Evolutionary conservation across 2,888 invertebrate genomes (phyloP).

Genomic region (Linnaemya tessellans): DNA sequence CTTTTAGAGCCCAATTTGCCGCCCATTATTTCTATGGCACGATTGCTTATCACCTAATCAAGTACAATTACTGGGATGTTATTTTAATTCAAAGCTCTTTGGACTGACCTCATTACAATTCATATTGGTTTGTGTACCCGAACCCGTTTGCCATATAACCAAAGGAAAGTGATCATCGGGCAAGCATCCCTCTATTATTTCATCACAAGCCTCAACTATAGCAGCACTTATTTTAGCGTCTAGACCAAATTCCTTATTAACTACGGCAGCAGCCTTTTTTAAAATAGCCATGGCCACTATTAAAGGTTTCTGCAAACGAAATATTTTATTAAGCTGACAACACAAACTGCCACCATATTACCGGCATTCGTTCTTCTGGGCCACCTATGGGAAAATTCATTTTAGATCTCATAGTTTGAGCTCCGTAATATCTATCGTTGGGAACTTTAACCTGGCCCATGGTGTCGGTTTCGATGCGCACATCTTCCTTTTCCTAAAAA

Average conservation of each 20-base stretch:
- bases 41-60: slow-evolving; percentile 87
- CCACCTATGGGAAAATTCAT: slow-evolving; percentile 98
- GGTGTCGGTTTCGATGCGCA: slow-evolving; percentile 89
- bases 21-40: slow-evolving; percentile 93
- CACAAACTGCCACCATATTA: slow-evolving; percentile 84
- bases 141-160: slow-evolving; percentile 99
- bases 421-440: slow-evolving; percentile 94
- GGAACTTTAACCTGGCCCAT: slow-evolving; percentile 98
- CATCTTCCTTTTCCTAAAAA: slow-evolving; percentile 4
- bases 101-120: slow-evolving; percentile 95
- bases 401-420: slow-evolving; percentile 96
- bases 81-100: background rate
- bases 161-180: slow-evolving; percentile 95
- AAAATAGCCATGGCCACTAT: slow-evolving; percentile 96
- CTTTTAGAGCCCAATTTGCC: slow-evolving; percentile 95
- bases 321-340: background rate
- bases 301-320: slow-evolving; percentile 88
- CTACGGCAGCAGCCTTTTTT: slow-evolving; percentile 97
- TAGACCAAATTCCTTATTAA: slow-evolving; percentile 95
- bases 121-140: slow-evolving; percentile 99
- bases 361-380: slow-evolving; percentile 95
- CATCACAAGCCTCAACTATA: slow-evolving; percentile 94
- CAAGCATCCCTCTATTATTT: slow-evolving; percentile 95
- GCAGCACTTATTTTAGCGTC: slow-evolving; percentile 93
- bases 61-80: fast-evolving